Base-by-base conservation (phyloP, 2,113 vertebrate genomes). In the Nothoprocta perdicaria region DNA sequence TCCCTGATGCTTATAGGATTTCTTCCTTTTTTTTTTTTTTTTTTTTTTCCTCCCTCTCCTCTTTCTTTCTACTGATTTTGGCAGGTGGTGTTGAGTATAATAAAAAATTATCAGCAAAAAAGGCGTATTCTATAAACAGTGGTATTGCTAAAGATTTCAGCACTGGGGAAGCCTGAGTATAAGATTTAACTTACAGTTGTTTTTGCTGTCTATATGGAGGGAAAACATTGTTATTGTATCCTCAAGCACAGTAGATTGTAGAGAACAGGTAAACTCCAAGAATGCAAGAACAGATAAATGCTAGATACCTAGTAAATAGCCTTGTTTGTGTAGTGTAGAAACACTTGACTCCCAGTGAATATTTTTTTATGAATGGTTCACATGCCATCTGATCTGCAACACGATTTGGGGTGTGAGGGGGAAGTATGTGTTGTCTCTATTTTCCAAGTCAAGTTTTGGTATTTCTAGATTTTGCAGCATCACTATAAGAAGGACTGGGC, bases 371-470 rank as follows among this genome's bases (percentile, higher is more conserved):
- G 76, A 87, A 83, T 33, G 6, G 40, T 81, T 91, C 89, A 88
- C 72, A 43, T 80, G n/a, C 35, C 80, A n/a, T 48, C 79, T 91
- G 61, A 91, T 81, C 80, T 88, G 61, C 68, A 91, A 77, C 75
- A 71, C n/a, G 73, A 74, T 91, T 48, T 23, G 21, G 48, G 48
- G 48, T 10, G 21, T 10, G 46, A 21, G 48, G 48, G 18, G 9
- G 5, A 21, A 23, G 21, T 77, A 46, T 93, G 85, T 95, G 84
- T 81, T 94, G 86, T 91, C 65, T 78, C 35, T 14, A 0, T 80
- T 31, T 92, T 91, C 82, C 73, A 84, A 91, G 81, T 53, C 55
- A 58, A 80, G 33, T 83, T 94, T 87, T 85, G 69, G 68, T 91
- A 61, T 88, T 85, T 92, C 62, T 89, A 79, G 79, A 71, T 93